phyloP scores from a whole-genome alignment of 2,797 vertebrate species.

The Lagocephalus sceleratus region DNA sequence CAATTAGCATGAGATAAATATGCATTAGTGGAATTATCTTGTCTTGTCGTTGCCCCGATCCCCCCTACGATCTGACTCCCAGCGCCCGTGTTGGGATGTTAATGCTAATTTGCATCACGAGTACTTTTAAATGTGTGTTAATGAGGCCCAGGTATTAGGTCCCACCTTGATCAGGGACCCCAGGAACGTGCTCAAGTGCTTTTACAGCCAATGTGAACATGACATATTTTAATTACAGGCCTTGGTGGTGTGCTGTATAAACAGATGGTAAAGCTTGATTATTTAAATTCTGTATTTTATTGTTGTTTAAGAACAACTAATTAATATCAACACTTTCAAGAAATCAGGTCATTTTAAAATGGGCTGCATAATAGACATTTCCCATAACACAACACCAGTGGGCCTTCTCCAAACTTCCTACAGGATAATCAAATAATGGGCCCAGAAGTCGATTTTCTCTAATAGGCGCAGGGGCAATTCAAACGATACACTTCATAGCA shows the following conservation, averaged over 20 bases:
- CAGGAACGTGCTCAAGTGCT: conserved; percentile 69
- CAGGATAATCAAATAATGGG: conserved; percentile 75
- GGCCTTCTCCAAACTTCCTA: conserved; percentile 68
- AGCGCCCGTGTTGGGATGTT: conserved; percentile 54
- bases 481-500: conserved; percentile 73
- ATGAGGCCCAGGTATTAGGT: conserved; percentile 67
- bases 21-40: conserved; percentile 75
- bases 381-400: conserved; percentile 48
- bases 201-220: conserved; percentile 40
- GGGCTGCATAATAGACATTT: conserved; percentile 18
- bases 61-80: conserved; percentile 11
- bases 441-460: conserved; percentile 71
- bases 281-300: too few relatives aligned
- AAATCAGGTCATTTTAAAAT: conserved; percentile 12
- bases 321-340: neutral
- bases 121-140: conserved; percentile 76
- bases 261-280: conserved; percentile 9
- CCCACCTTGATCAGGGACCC: conserved; percentile 62
- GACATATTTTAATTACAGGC: conserved; percentile 56
- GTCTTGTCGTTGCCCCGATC: conserved; percentile 54
- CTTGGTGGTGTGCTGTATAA: conserved; percentile 18
- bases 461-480: conserved; percentile 68
- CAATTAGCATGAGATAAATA: conserved; percentile 81
- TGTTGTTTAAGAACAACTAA: too few relatives aligned
- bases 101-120: conserved; percentile 72